These are phyloP conservation scores for Andrena flavipes DNA, from an alignment of 2,888 invertebrate genomes.

Conservation along the genomic window DNA sequence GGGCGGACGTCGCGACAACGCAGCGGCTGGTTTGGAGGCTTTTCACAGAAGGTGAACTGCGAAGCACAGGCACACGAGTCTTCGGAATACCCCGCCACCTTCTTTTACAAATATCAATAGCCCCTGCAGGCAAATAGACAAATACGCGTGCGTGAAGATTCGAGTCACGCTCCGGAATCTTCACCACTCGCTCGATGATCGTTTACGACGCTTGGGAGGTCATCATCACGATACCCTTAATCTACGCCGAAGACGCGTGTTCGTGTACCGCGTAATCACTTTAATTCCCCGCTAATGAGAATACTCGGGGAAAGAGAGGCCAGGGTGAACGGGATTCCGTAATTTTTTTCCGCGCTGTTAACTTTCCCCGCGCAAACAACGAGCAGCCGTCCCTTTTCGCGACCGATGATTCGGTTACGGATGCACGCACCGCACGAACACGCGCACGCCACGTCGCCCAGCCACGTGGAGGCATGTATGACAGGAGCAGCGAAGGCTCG, in stretches of 20 bases:
- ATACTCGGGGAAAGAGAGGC: neutral
- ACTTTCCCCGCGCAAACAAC: constrained; percentile 17
- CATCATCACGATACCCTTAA: neutral
- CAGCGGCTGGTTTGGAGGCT: neutral
- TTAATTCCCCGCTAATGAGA: constrained; percentile 26
- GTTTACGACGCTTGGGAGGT: neutral
- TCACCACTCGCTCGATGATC: neutral
- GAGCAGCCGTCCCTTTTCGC: neutral
- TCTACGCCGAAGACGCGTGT: neutral
- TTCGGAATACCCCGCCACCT: too few species aligned
- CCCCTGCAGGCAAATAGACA: too few species aligned
- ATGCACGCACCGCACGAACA: neutral
- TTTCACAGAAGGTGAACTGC: neutral
- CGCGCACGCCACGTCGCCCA: neutral
- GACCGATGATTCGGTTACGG: constrained; percentile 7
- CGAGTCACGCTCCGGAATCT: neutral
- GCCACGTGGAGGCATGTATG: constrained; percentile 52
- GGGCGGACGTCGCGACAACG: neutral
- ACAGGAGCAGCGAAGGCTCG: constrained; percentile 68
- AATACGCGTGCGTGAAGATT: too few species aligned
- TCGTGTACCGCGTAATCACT: constrained; percentile 24
- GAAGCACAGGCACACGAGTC: neutral
- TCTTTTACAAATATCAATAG: too few species aligned
- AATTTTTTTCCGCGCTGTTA: neutral
- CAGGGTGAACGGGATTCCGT: constrained; percentile 10